Conservation (phyloP, 2,113 vertebrate species). For the Atrichornis clamosus region DNA sequence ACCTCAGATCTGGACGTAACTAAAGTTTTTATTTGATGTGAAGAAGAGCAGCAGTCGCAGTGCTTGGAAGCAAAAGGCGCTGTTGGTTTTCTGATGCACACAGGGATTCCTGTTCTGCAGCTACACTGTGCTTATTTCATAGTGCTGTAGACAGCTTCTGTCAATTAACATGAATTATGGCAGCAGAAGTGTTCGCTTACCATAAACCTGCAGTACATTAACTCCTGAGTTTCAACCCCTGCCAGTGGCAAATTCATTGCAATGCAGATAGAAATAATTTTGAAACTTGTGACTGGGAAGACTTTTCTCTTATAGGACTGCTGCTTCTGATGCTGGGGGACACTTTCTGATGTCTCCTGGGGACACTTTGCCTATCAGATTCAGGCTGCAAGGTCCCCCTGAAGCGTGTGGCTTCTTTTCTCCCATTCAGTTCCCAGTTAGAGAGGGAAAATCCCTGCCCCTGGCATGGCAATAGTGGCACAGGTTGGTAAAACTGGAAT, state of each 20-base stretch:
- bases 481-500: neutral
- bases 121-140: slow-evolving; percentile 2
- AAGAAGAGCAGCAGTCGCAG: neutral
- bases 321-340: neutral
- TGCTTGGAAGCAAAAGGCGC: neutral
- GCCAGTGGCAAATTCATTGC: slow-evolving; percentile 19
- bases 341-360: neutral
- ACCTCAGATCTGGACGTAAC: neutral
- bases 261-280: neutral
- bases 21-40: neutral
- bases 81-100: slow-evolving; percentile 37
- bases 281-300: neutral
- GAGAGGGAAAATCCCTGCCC: neutral
- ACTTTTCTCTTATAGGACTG: neutral
- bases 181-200: neutral
- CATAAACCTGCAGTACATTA: slow-evolving; percentile 46
- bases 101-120: slow-evolving; percentile 58
- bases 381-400: neutral
- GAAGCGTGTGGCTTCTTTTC: neutral
- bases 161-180: slow-evolving; percentile 39
- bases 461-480: neutral
- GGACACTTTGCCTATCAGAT: neutral
- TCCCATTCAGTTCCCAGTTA: neutral
- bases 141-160: slow-evolving; percentile 32
- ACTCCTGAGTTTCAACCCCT: slow-evolving; percentile 8